Conservation (phyloP, 2,113 vertebrate genomes). For the Gymnorhina tibicen region DNA sequence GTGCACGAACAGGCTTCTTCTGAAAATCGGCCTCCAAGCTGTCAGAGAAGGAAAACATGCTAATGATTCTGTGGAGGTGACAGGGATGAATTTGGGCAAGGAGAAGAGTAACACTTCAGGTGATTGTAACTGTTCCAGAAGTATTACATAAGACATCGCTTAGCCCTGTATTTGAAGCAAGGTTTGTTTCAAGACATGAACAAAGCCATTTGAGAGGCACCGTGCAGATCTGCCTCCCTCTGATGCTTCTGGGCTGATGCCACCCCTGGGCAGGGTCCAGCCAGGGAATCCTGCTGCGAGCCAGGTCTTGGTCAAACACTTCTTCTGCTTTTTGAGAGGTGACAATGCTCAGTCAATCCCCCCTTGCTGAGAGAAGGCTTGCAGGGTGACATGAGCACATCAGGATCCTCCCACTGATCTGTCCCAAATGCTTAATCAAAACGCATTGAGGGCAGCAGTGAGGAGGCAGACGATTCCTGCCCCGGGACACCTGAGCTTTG, state of each 20-base stretch:
- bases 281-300: background rate
- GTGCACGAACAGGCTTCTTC: background rate
- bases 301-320: background rate
- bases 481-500: background rate
- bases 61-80: background rate
- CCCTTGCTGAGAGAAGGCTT: background rate
- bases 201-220: background rate
- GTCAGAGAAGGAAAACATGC: background rate
- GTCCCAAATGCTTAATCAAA: background rate
- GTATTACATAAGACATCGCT: background rate
- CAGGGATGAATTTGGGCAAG: background rate
- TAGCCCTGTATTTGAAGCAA: background rate
- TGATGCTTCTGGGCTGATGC: background rate
- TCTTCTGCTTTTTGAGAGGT: background rate
- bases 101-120: background rate
- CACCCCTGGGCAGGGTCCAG: background rate
- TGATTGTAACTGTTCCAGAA: background rate
- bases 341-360: background rate
- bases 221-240: background rate
- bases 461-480: background rate
- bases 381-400: background rate
- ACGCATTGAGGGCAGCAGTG: background rate
- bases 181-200: background rate
- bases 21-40: background rate
- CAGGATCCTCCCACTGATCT: background rate